Percentiles rank a stretch among this genome's conserved stretches.
Evolutionary conservation across 2,113 vertebrate genomes (phyloP).

Genomic region (Falcunculus frontatus): DNA sequence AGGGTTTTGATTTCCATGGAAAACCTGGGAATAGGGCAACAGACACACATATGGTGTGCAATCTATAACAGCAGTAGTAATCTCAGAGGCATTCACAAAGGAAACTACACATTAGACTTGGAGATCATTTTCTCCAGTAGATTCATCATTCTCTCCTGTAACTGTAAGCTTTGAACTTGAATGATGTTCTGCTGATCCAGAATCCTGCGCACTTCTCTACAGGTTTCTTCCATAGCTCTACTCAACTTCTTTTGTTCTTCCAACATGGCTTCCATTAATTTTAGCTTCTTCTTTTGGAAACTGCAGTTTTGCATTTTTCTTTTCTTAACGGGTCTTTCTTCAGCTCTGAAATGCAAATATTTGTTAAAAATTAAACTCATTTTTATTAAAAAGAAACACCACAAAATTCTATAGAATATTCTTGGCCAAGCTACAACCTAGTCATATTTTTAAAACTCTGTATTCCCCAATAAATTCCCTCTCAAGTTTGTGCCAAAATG

Average conservation of each 20-base stretch:
- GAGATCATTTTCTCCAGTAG: slow-evolving; percentile 92
- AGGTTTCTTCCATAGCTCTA: slow-evolving; percentile 90
- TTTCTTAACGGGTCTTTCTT: slow-evolving; percentile 78
- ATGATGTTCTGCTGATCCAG: slow-evolving; percentile 94
- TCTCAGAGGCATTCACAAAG: slow-evolving; percentile 41
- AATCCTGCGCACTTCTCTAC: slow-evolving; percentile 88
- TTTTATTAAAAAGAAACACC: neutral
- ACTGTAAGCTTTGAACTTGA: slow-evolving; percentile 92
- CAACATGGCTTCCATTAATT: slow-evolving; percentile 90
- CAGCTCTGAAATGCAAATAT: slow-evolving; percentile 76
- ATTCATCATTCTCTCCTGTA: slow-evolving; percentile 98
- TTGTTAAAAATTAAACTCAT: slow-evolving; percentile 7
- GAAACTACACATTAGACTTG: slow-evolving; percentile 69
- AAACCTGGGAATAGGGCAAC: slow-evolving; percentile 48
- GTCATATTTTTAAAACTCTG: neutral
- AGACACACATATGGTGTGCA: slow-evolving; percentile 58
- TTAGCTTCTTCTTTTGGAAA: slow-evolving; percentile 87
- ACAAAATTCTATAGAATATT: neutral
- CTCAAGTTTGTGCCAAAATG: neutral
- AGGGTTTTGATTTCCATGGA: slow-evolving; percentile 43
- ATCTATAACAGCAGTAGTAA: slow-evolving; percentile 34
- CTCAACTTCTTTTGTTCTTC: slow-evolving; percentile 88
- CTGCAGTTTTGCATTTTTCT: slow-evolving; percentile 76
- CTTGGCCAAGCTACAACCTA: neutral
- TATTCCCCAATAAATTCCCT: neutral